Base-by-base conservation (phyloP, 2,113 vertebrate species). In the Phyllostomus hastatus region DNA sequence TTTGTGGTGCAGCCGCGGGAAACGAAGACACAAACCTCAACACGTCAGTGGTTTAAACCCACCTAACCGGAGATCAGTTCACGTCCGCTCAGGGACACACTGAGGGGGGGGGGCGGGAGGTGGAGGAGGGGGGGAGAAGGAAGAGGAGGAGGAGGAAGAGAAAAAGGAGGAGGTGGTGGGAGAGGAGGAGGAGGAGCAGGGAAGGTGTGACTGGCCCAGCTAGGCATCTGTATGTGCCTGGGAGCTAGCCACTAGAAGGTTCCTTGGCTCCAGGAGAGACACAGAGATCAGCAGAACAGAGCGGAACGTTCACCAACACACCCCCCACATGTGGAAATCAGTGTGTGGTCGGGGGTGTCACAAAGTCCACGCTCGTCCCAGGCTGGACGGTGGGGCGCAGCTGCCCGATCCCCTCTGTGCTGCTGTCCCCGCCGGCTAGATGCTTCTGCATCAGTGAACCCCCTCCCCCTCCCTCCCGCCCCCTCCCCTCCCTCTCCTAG, bases 281-380 rank as follows among this genome's bases (percentile, higher is more conserved):
- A 11, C 64, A 50, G 4, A 26, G 16, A 35, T 24, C 54, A 24
- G 6, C 22, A 33, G 19, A 9, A 14, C 26, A 22, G 15, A 6
- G 4, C 0, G 15, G 20, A 31, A 12, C 22, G 10, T 20, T 38
- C 12, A 11, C 69, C 26, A 67, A 10, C 0, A 22, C 38, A 35
- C 11, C 10, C 1, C 0, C 2, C 1, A 1, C 1, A 8, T 9
- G 7, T 1, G 64, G 50, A 12, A 6, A 0, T 1, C 1, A 10
- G 35, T 1, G 48, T 50, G 48, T 12, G 5, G 16, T 22, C 24
- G 59, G 9, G 57, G 3, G 24, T 10, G 26, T 28, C 59, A 10
- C 1, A 17, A 15, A 4, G 20, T 24, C 52, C 35, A 3, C 4
- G 0, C 19, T 3, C 0, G 33, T 61, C 35, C 48, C 66, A 4